Evolutionary conservation across 2,888 invertebrate genomes (phyloP), one percentile per base, ranked within the genome.

Genomic region (Ormia ochracea): DNA sequence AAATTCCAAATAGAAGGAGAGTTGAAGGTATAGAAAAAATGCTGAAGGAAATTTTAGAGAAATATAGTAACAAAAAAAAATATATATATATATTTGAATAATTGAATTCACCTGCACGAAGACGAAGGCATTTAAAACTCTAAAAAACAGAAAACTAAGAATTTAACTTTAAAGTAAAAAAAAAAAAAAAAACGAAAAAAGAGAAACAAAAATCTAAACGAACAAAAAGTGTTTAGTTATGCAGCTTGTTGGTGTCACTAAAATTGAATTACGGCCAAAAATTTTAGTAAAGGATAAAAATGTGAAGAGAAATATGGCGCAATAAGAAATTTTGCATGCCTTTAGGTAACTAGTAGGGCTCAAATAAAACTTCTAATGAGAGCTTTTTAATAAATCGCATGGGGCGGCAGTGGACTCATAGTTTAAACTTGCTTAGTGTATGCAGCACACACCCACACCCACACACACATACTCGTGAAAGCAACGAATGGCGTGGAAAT

Each of bases 231-330:
- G 41, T 66, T 74, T 80, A 68, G 80, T 72, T 54, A 63, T 80
- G 72, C 68, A 76, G 76, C 61, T 75, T 72, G 66, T 72, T 68
- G 72, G 80, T 80, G 80, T 76, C 76, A 80, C 75, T 75, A 59
- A 75, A 80, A 80, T 80, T 80, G 75, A 80, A 75, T 80, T 80
- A 80, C 75, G 45, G 59, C 48, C 17, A 50, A 45, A 54, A 80
- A 59, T 75, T 72, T 61, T 2, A 38, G 1, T 12, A 4, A 14
- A 50, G 50, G 38, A 41, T 1, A 17, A 12, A 28, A 38, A 33
- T 19, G 23, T 0, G 31, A 17, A 41, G 10, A 26, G 21, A 12
- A 4, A 14, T 14, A 21, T 14, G n/a, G 31, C 9, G 10, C 21
- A 4, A 14, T 6, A 41, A 59, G 31, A 75, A 50, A 31, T 33